A percentile compares a stretch with the other conserved stretches of the same genome.
phyloP scores from a whole-genome alignment of 1,140 invertebrate genomes.

The Holcopasites calliopsidis region DNA sequence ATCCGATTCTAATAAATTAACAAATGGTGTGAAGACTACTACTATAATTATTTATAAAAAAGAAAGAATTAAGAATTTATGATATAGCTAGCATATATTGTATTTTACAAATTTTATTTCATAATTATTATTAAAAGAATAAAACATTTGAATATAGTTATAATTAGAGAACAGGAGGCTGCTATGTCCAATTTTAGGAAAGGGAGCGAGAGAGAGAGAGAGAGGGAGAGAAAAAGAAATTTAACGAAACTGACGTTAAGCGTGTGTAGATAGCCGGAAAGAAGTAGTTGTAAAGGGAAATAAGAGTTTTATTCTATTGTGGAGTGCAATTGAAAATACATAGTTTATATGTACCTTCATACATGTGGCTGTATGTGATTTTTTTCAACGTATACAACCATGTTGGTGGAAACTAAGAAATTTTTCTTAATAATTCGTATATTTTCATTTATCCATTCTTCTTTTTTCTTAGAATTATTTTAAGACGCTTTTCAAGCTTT shows the following conservation, averaged over 20 bases:
- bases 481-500: slow-evolving; percentile 20
- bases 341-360: slow-evolving; percentile 36
- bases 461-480: neutral
- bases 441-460: neutral
- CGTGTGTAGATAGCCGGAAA: slow-evolving; percentile 29
- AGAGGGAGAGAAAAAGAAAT: slow-evolving; percentile 3
- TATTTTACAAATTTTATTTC: slow-evolving; percentile 80
- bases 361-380: slow-evolving; percentile 26
- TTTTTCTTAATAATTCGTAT: neutral
- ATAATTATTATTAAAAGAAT: slow-evolving; percentile 68
- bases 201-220: slow-evolving; percentile 14
- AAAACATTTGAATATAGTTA: slow-evolving; percentile 65
- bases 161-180: slow-evolving; percentile 75
- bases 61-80: slow-evolving; percentile 77
- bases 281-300: neutral
- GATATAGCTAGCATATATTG: slow-evolving; percentile 77
- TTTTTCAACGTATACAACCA: slow-evolving; percentile 37
- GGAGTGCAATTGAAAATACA: slow-evolving; percentile 50
- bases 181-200: slow-evolving; percentile 55
- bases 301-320: slow-evolving; percentile 34
- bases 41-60: slow-evolving; percentile 79
- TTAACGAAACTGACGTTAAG: slow-evolving; percentile 34
- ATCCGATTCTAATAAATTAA: slow-evolving; percentile 76
- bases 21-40: slow-evolving; percentile 79
- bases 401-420: neutral